Base-by-base conservation (phyloP, 2,888 invertebrate genomes). In the Epinotia bilunana region DNA sequence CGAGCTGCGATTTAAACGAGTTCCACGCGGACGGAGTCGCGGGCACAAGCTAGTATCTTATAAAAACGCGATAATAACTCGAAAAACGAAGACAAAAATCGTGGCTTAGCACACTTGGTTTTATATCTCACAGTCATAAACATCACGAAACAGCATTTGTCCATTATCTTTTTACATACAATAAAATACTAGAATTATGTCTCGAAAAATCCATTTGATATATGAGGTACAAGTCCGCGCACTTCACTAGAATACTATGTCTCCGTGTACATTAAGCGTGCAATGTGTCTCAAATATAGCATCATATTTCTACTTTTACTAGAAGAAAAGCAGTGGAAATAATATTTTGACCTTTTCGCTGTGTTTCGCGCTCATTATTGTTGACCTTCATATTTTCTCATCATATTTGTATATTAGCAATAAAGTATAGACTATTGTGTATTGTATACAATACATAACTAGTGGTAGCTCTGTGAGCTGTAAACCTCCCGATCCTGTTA, bases 291-390 rank as follows among this genome's bases (percentile, higher is more conserved):
- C 43, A 74, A 58, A 74, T 71, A 61, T 74, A 55, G 61, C 67
- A 72, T 81, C 81, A 89, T 89, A 88, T 90, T 89, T 90, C 88
- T 89, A 84, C 83, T 82, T 85, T 85, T 83, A 83, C 85, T 84
- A 82, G 83, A 81, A 81, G 82, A 82, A 82, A 82, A 84, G 23
- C 23, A 28, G 82, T 4, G 46, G 68, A 43, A 68, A 57, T 55
- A 28, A 39, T 57, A 58, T 68, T 68, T 46, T 23, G 83, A 83
- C 82, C 61, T 62, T 62, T 61, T 49, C 49, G 13, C 53, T 74
- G 28, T 46, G 33, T 39, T 39, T 39, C 39, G 33, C 16, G 60
- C 23, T 70, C 53, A 39, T 23, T 67, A n/a, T 49, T 69, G 3
- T 20, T 33, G 53, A 46, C 49, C 70, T 68, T 68, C n/a, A 20